Percentiles rank a stretch among this genome's conserved stretches.
Conservation (phyloP, 2,797 vertebrate genomes). For the Lacerta bilineata region DNA sequence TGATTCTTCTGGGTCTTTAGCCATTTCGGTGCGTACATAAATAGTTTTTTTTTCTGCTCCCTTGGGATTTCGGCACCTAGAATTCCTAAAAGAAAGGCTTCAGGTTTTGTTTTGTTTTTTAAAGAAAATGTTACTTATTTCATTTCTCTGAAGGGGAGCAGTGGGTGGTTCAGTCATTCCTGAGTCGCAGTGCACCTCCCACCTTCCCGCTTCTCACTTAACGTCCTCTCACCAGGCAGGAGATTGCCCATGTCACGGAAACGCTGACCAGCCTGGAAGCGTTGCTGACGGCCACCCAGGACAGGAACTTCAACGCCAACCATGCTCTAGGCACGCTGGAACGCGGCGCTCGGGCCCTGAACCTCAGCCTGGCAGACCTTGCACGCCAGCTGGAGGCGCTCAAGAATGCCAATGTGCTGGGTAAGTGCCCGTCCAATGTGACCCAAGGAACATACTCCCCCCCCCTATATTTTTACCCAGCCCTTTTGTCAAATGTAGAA, state of each 20-base stretch:
- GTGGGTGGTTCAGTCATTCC: too few relatives aligned
- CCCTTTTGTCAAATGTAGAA: background rate
- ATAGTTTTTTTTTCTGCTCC: too few relatives aligned
- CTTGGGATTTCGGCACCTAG: too few relatives aligned
- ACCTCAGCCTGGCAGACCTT: conserved; percentile 86
- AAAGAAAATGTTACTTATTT: too few relatives aligned
- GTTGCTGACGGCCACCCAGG: conserved; percentile 88
- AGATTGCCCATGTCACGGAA: conserved; percentile 91
- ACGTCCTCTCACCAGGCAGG: conserved; percentile 76
- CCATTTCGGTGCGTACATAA: too few relatives aligned
- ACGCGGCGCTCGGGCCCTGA: conserved; percentile 87
- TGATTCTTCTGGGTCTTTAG: too few relatives aligned
- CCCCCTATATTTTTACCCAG: background rate
- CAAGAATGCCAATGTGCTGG: conserved; percentile 93
- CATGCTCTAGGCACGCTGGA: conserved; percentile 90
- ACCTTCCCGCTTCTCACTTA: background rate
- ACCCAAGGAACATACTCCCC: too few relatives aligned
- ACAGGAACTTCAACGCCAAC: conserved; percentile 90
- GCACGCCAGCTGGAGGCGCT: conserved; percentile 87
- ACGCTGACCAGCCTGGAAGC: conserved; percentile 88
- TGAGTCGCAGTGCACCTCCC: too few relatives aligned
- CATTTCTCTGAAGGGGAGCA: too few relatives aligned
- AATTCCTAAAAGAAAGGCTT: too few relatives aligned
- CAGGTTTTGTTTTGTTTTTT: too few relatives aligned
- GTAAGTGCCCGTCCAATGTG: conserved; percentile 74